Percentiles rank a stretch among this genome's conserved stretches.
Conservation (phyloP, 2,888 invertebrate species). For the Nymphalis urticae region DNA sequence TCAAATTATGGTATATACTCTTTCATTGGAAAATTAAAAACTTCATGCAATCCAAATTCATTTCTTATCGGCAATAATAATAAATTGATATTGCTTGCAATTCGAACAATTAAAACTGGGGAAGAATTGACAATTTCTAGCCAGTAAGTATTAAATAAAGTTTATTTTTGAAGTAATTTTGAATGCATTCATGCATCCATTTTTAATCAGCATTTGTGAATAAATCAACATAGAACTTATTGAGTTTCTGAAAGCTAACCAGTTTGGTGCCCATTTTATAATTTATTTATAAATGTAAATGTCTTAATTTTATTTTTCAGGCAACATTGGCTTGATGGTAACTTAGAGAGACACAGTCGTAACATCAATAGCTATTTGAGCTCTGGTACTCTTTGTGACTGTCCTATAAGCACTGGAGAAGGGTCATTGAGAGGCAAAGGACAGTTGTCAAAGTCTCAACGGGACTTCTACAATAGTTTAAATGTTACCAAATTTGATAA, state of each 20-base stretch:
- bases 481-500: constrained; percentile 6
- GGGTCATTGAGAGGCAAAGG: neutral
- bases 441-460: constrained; percentile 17
- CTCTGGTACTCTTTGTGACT: constrained; percentile 19
- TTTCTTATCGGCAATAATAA: constrained; percentile 40
- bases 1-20: constrained; percentile 42
- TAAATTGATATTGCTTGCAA: constrained; percentile 42
- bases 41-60: constrained; percentile 45
- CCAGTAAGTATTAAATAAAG: constrained; percentile 39
- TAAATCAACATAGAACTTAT: too few species aligned
- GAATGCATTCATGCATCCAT: neutral
- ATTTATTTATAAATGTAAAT: neutral
- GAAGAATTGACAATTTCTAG: constrained; percentile 44
- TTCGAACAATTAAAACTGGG: constrained; percentile 42
- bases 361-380: constrained; percentile 14
- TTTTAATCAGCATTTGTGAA: too few species aligned
- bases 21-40: constrained; percentile 45
- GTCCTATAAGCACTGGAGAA: neutral
- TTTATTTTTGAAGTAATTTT: neutral
- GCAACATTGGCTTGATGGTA: neutral
- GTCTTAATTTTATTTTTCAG: constrained; percentile 18
- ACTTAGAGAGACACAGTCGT: neutral
- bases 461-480: constrained; percentile 10
- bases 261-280: neutral
- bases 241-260: too few species aligned